phyloP scores from a whole-genome alignment of 1,140 invertebrate species.

The Cyclargus thomasi region DNA sequence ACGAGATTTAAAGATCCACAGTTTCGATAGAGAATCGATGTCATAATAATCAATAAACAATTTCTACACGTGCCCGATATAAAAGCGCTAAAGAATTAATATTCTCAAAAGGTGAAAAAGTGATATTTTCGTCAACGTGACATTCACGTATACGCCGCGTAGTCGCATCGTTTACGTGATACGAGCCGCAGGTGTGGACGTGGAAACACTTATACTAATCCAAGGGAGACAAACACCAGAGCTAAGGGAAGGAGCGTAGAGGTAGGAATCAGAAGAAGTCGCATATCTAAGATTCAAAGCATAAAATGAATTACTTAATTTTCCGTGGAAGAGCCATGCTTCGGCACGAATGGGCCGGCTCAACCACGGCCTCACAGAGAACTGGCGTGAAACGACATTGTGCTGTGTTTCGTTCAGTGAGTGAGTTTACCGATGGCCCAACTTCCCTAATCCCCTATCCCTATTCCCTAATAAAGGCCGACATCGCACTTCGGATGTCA shows the following conservation, averaged over 20 bases:
- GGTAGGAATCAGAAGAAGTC: slow-evolving; percentile 19
- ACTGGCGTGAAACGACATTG: too few species aligned
- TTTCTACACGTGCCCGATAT: neutral
- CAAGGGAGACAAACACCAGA: slow-evolving; percentile 53
- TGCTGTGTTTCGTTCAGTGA: too few species aligned
- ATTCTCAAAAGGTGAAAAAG: neutral
- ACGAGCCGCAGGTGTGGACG: slow-evolving; percentile 44
- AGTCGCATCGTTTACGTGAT: slow-evolving; percentile 12
- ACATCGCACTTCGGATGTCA: too few species aligned
- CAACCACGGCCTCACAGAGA: too few species aligned
- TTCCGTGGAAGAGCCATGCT: too few species aligned
- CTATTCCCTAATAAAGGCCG: too few species aligned
- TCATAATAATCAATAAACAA: neutral
- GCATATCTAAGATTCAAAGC: neutral
- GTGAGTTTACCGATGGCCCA: too few species aligned
- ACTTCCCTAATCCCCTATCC: too few species aligned
- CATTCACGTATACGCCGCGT: slow-evolving; percentile 2
- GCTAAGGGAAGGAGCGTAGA: slow-evolving; percentile 36
- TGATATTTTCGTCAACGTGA: slow-evolving; percentile 16
- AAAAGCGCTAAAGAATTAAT: neutral
- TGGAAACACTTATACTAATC: slow-evolving; percentile 54
- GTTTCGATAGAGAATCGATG: too few species aligned
- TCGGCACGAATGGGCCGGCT: too few species aligned
- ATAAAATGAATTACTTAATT: too few species aligned
- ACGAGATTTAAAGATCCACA: too few species aligned